A percentile compares a stretch with the other conserved stretches of the same genome.
phyloP scores from a whole-genome alignment of 2,888 invertebrate species.

The Eristalinus aeneus region DNA sequence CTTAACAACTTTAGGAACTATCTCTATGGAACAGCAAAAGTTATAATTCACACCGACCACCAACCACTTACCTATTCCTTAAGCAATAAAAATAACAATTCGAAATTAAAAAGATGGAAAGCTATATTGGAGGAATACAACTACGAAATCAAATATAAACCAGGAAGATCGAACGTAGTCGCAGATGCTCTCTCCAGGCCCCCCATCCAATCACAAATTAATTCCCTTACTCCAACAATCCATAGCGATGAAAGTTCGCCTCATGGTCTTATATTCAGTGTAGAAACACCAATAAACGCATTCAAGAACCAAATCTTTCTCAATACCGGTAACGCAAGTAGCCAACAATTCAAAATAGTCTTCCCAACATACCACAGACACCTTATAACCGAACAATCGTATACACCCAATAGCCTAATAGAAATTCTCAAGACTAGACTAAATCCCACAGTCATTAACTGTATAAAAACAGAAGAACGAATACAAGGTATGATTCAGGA shows the following conservation, averaged over 20 bases:
- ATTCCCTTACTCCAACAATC: conserved; percentile 30
- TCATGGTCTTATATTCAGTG: no score
- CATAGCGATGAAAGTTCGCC: conserved; percentile 67
- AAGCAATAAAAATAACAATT: conserved; percentile 26
- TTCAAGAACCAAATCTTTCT: conserved; percentile 65
- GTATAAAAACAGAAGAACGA: no score
- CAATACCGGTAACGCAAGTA: conserved; percentile 15
- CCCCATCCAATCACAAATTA: no score
- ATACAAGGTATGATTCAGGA: no score
- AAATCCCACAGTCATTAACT: no score
- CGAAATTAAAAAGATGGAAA: conserved; percentile 26
- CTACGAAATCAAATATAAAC: conserved; percentile 75
- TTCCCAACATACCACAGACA: conserved; percentile 29
- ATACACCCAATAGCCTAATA: conserved; percentile 25
- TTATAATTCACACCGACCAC: no score
- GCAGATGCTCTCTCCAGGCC: conserved; percentile 59
- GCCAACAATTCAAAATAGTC: conserved; percentile 29
- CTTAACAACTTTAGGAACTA: no score
- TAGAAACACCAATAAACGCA: conserved; percentile 63
- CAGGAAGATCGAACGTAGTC: conserved; percentile 42
- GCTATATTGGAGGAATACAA: conserved; percentile 59
- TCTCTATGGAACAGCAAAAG: no score
- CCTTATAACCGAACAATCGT: conserved; percentile 29
- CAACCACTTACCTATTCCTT: not conserved
- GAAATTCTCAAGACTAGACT: no score